A percentile compares a stretch with the other conserved stretches of the same genome.
Evolutionary conservation across 2,797 vertebrate species (phyloP).

Genomic region (Coracias cyanogaster): DNA sequence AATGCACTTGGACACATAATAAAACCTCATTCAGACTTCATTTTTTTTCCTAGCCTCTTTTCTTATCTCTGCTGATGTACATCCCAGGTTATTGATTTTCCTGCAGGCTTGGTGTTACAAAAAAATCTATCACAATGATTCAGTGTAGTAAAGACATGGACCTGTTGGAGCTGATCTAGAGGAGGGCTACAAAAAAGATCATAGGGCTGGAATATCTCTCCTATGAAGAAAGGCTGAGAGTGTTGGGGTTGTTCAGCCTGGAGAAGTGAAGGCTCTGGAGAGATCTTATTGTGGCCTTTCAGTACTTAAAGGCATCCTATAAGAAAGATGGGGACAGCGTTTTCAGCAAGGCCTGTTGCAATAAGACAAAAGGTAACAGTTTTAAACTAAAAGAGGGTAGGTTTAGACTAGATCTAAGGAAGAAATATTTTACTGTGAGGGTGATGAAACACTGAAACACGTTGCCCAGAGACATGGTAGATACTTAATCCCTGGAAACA

Average conservation of each 20-base stretch:
- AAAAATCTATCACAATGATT: accelerated
- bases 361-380: not conserved
- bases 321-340: not conserved
- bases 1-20: not conserved
- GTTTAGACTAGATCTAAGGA: not conserved
- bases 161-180: not conserved
- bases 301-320: not conserved
- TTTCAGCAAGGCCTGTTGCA: not conserved
- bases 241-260: not conserved
- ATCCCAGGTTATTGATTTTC: not conserved
- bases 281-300: not conserved
- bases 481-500: not conserved
- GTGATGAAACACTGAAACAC: not conserved
- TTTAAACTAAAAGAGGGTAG: not conserved
- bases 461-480: not conserved
- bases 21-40: not conserved
- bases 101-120: not conserved
- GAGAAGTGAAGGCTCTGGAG: not conserved
- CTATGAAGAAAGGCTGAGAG: not conserved
- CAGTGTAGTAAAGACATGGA: not conserved
- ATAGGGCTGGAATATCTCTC: not conserved
- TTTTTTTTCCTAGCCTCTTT: not conserved
- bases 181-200: not conserved
- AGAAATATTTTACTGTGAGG: not conserved
- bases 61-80: not conserved